Percentiles rank a stretch among this genome's conserved stretches.
phyloP scores from a whole-genome alignment of 1,140 invertebrate genomes.

The Drosophila nebulosa region DNA sequence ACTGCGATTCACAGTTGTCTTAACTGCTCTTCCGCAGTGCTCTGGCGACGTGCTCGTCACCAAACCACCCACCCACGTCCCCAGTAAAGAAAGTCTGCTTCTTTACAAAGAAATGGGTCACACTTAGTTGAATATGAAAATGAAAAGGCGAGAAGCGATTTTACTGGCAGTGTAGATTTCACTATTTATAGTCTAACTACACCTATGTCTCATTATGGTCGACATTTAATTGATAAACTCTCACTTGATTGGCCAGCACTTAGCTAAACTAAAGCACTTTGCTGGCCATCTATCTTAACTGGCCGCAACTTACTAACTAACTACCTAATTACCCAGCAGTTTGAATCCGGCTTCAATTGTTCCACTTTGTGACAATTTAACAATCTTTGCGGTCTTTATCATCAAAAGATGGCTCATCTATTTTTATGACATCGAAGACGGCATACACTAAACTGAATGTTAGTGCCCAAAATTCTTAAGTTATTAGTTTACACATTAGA shows the following conservation, averaged over 20 bases:
- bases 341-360: slow-evolving; percentile 70
- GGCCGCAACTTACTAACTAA: not conserved
- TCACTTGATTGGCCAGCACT: no score
- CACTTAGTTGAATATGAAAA: not conserved
- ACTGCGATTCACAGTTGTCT: slow-evolving; percentile 73
- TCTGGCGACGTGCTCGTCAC: slow-evolving; percentile 4
- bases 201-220: slow-evolving; percentile 49
- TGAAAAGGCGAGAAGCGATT: slow-evolving; percentile 11
- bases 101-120: slow-evolving; percentile 44
- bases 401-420: no score
- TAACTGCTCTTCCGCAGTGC: slow-evolving; percentile 46
- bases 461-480: no score
- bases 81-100: slow-evolving; percentile 52
- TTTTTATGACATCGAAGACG: not conserved
- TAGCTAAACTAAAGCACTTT: slow-evolving; percentile 37
- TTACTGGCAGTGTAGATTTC: slow-evolving; percentile 44
- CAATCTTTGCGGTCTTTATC: slow-evolving; percentile 27
- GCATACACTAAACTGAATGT: not conserved
- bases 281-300: slow-evolving; percentile 10
- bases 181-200: slow-evolving; percentile 17
- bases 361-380: slow-evolving; percentile 60
- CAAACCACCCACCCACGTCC: not conserved
- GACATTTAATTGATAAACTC: slow-evolving; percentile 69
- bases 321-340: slow-evolving; percentile 24
- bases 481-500: no score